phyloP scores from a whole-genome alignment of 2,797 vertebrate species.

The Peromyscus attwateri region DNA sequence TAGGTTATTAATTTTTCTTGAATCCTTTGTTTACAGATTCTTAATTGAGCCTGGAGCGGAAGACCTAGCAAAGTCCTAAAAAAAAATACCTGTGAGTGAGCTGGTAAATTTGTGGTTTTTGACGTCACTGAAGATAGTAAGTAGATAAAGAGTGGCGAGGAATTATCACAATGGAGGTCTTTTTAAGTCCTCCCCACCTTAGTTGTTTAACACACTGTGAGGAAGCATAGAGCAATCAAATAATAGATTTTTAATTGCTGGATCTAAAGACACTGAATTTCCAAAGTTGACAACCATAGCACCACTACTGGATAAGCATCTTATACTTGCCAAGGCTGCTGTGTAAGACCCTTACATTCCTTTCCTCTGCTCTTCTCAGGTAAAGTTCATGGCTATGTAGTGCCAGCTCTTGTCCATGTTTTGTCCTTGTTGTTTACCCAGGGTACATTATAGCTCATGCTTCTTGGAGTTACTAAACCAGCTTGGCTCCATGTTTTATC shows the following conservation, averaged over 20 bases:
- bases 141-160: too few relatives aligned
- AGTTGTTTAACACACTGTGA: not conserved
- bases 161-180: not conserved
- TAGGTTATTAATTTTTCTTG: not conserved
- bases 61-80: not conserved
- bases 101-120: not conserved
- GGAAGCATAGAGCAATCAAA: not conserved
- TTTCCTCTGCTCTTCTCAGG: rapidly evolving
- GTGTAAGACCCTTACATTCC: rapidly evolving
- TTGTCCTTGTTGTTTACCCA: not conserved
- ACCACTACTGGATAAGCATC: too few relatives aligned
- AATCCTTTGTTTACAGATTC: not conserved
- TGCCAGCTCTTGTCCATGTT: rapidly evolving
- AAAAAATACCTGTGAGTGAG: not conserved
- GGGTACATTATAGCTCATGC: rapidly evolving
- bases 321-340: not conserved
- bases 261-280: not conserved
- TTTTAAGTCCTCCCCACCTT: too few relatives aligned
- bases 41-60: not conserved
- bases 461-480: not conserved
- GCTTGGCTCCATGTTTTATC: not conserved
- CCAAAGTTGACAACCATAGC: not conserved
- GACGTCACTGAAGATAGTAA: not conserved
- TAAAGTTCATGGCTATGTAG: not conserved
- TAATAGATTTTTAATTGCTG: not conserved